Evolutionary conservation across 2,888 invertebrate genomes (phyloP).

Genomic region (Zaprionus bogoriensis): DNA sequence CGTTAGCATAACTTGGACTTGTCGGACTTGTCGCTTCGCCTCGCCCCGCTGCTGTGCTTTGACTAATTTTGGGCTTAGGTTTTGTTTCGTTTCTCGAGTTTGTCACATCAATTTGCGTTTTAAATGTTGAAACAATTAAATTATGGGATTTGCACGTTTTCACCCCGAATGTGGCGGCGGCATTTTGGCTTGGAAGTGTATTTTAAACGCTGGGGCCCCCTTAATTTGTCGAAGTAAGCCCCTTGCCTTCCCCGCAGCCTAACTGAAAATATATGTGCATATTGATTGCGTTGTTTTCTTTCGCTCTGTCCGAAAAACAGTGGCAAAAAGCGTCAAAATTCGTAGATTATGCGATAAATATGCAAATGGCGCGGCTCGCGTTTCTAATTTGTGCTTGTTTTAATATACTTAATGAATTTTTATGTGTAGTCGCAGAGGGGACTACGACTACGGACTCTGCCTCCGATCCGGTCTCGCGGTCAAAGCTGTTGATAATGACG

Average conservation of each 20-base stretch:
- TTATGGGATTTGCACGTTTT: conserved; percentile 74
- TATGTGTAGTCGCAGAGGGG: conserved; percentile 29
- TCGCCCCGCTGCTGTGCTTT: conserved; percentile 32
- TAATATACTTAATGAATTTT: conserved; percentile 76
- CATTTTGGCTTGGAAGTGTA: conserved; percentile 61
- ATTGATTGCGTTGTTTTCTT: conserved; percentile 37
- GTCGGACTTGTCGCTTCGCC: too few relatives aligned
- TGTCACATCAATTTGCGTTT: conserved; percentile 66
- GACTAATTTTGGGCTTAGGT: conserved; percentile 61
- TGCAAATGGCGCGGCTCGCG: conserved; percentile 56
- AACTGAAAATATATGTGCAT: conserved; percentile 34
- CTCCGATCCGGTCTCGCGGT: conserved; percentile 63
- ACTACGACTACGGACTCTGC: neutral
- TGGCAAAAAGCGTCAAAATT: conserved; percentile 78
- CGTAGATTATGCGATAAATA: conserved; percentile 75
- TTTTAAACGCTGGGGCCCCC: conserved; percentile 49
- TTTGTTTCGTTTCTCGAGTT: conserved; percentile 4
- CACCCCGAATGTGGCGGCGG: conserved; percentile 50
- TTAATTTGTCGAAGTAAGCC: too few relatives aligned
- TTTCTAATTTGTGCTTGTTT: conserved; percentile 77
- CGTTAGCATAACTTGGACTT: conserved; percentile 47
- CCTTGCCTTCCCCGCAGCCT: conserved; percentile 2
- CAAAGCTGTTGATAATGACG: conserved; percentile 74
- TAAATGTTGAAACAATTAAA: conserved; percentile 72
- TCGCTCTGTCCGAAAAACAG: conserved; percentile 49